Evolutionary conservation across 1,140 invertebrate species (phyloP).

Genomic region (Drosophila punjabiensis): DNA sequence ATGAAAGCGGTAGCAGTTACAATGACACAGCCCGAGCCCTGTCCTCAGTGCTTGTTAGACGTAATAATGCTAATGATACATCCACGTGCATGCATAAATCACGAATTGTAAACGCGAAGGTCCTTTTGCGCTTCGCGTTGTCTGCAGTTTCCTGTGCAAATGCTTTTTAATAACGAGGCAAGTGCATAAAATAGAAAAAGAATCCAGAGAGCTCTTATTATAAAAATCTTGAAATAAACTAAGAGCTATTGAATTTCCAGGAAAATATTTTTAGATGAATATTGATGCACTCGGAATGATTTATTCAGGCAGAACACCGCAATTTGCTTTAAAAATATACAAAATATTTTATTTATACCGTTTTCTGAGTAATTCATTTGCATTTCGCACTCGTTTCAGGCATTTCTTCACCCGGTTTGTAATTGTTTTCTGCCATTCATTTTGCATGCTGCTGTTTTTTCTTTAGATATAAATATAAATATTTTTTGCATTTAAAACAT

Average conservation of each 20-base stretch:
- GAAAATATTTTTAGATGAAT: background rate
- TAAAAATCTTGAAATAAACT: background rate
- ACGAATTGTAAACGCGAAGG: background rate
- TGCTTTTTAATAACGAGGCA: background rate
- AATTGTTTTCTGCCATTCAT: slow-evolving; percentile 2
- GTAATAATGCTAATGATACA: slow-evolving; percentile 28
- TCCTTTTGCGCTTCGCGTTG: background rate
- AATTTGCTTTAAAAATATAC: background rate
- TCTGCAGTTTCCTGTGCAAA: background rate
- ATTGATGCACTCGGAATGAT: background rate
- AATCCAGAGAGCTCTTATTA: background rate
- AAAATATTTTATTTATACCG: background rate
- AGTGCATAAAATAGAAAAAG: background rate
- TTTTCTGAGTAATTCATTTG: slow-evolving; percentile 3
- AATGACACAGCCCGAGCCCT: background rate
- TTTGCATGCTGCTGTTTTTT: background rate
- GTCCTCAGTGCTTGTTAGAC: slow-evolving; percentile 18
- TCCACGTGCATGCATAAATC: slow-evolving; percentile 11
- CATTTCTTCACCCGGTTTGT: background rate
- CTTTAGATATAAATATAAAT: background rate
- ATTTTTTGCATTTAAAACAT: background rate
- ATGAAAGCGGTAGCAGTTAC: background rate
- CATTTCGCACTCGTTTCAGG: slow-evolving; percentile 22
- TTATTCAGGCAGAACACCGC: background rate
- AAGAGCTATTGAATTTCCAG: background rate